phyloP scores from a whole-genome alignment of 1,140 invertebrate species.

The Tyrophagus putrescentiae region DNA sequence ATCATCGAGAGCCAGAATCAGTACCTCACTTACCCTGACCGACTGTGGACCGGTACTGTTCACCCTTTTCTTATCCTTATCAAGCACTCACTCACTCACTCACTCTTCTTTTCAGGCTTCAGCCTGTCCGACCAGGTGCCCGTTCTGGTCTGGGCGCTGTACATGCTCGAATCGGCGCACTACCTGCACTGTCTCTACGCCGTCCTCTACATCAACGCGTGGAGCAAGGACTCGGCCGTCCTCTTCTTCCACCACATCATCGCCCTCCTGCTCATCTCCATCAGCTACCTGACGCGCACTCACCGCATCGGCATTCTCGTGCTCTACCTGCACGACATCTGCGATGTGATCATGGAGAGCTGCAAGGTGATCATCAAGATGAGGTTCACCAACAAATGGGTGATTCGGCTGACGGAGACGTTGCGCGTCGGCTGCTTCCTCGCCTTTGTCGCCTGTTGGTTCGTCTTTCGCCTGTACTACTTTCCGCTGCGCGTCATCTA shows the following conservation, averaged over 20 bases:
- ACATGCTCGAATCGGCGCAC: slow-evolving; percentile 34
- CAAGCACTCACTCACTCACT: not conserved
- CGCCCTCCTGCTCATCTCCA: slow-evolving; percentile 34
- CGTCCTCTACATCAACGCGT: slow-evolving; percentile 35
- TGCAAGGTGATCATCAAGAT: slow-evolving; percentile 36
- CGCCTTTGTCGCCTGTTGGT: slow-evolving; percentile 31
- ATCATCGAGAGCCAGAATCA: not conserved
- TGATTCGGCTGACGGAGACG: slow-evolving; percentile 28
- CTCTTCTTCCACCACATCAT: slow-evolving; percentile 37
- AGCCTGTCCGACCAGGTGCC: slow-evolving; percentile 24
- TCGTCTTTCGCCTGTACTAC: slow-evolving; percentile 32
- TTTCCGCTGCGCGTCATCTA: slow-evolving; percentile 34
- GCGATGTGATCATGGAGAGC: slow-evolving; percentile 35
- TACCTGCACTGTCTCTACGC: slow-evolving; percentile 38
- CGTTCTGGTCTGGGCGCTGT: slow-evolving; percentile 31
- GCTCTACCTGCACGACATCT: slow-evolving; percentile 35
- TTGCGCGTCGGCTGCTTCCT: slow-evolving; percentile 32
- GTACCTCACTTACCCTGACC: not conserved
- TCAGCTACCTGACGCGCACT: slow-evolving; percentile 24
- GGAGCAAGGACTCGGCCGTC: slow-evolving; percentile 34
- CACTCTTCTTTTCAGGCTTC: not conserved
- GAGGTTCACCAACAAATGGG: slow-evolving; percentile 30
- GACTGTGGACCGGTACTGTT: not conserved
- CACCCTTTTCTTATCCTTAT: not conserved
- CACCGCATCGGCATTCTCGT: slow-evolving; percentile 31